Base-by-base conservation (phyloP, 2,888 invertebrate genomes). In the Notodonta ziczac region DNA sequence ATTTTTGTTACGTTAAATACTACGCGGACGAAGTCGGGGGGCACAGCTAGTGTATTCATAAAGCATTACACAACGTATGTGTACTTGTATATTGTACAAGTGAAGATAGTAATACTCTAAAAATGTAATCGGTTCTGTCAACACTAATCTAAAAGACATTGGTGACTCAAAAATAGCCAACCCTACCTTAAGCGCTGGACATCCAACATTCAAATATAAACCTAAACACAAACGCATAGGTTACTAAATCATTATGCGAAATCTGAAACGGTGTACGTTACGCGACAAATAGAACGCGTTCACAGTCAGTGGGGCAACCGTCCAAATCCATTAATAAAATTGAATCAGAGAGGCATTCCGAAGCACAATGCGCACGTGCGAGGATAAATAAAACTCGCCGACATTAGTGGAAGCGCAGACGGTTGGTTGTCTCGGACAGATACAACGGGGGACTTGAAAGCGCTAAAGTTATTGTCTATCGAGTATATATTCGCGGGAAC, bases 321-420 rank as follows among this genome's bases (percentile, higher is more conserved):
- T 91, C 93, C 93, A 93, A 93, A 85, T 93, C 93, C 93, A 93
- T 93, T 93, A 92, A 93, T 93, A 93, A 93, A 89, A 93, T 93
- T 90, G 93, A 93, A 93, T 92, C 93, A 92, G 89, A 87, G 89
- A 85, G 88, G 89, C 90, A 92, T 93, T 91, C 92, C 90, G 83
- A 77, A 81, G 86, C 88, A 91, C 89, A 89, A 89, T 89, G 85
- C 85, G 87, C 92, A 92, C 90, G 89, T 90, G 90, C 79, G 83
- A 78, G 76, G 79, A 89, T 90, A 90, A 88, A 90, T 89, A 89
- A 87, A 87, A 80, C 77, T 71, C 59, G 65, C 66, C 63, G 72
- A 73, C 72, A 72, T 76, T 73, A 70, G 62, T 73, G 48, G 64
- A 69, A 68, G 35, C 64, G 63, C 61, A 68, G 68, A 65, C 65